phyloP scores from a whole-genome alignment of 2,888 invertebrate species.

The Cataglyphis cursor region DNA sequence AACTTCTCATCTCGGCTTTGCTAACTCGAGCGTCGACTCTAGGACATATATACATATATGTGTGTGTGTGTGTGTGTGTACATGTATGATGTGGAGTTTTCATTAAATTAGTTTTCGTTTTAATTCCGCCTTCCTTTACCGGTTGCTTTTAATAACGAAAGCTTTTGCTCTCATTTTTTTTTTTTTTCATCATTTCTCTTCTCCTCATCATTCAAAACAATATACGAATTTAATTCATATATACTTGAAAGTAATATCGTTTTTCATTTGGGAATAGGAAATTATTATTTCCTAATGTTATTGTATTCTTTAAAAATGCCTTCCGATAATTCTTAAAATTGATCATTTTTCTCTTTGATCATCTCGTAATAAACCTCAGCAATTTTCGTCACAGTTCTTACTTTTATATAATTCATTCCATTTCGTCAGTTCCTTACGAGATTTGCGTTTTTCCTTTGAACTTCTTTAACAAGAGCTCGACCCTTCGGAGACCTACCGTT shows the following conservation, averaged over 20 bases:
- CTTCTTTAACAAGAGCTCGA: neutral
- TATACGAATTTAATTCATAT: neutral
- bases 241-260: neutral
- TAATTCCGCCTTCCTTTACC: conserved; percentile 9
- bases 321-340: neutral
- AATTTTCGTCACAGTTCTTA: neutral
- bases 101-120: conserved; percentile 65
- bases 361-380: neutral
- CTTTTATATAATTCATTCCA: neutral
- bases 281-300: neutral
- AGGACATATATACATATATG: neutral
- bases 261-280: neutral
- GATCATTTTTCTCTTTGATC: neutral
- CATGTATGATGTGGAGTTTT: conserved; percentile 34
- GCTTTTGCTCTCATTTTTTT: neutral
- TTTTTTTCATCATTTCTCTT: neutral
- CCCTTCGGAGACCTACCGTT: neutral
- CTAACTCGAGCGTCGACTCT: neutral
- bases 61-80: neutral
- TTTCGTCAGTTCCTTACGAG: neutral
- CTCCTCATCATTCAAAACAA: neutral
- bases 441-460: neutral
- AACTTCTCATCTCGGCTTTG: neutral
- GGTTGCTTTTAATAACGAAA: neutral
- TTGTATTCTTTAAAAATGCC: neutral